phyloP scores from a whole-genome alignment of 2,797 vertebrate genomes.

The Danio choprae region DNA sequence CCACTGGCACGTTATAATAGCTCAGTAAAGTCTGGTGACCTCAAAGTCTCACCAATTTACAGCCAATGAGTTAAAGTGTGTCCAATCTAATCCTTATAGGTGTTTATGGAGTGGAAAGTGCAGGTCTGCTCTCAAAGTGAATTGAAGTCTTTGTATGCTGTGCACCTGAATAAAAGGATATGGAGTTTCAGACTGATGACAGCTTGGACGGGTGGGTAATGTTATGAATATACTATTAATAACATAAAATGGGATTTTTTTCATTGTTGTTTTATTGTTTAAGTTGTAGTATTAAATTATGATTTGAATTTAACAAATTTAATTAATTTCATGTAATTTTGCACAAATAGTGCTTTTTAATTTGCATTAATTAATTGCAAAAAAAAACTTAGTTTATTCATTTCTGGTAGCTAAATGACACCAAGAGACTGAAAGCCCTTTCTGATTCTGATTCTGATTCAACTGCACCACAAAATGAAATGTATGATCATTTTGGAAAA shows the following conservation, averaged over 20 bases:
- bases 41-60: constrained; percentile 73
- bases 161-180: constrained; percentile 49
- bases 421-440: no score
- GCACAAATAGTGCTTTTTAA: no score
- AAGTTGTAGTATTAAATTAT: no score
- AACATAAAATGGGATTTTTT: no score
- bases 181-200: neutral
- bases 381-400: neutral
- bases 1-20: constrained; percentile 64
- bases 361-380: no score
- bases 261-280: no score
- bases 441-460: no score
- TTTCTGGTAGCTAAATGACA: neutral
- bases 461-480: constrained; percentile 26
- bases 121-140: constrained; percentile 65
- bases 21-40: constrained; percentile 73
- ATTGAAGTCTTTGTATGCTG: constrained; percentile 65
- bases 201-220: neutral
- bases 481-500: constrained; percentile 37
- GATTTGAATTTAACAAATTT: no score
- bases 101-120: constrained; percentile 71
- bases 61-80: constrained; percentile 75
- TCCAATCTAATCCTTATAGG: constrained; percentile 69
- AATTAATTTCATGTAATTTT: no score
- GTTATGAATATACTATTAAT: neutral